Percentiles rank a stretch among this genome's conserved stretches.
These are phyloP conservation scores for Callaeas wilsoni DNA, from an alignment of 2,113 vertebrate species.

Conservation along the genomic window DNA sequence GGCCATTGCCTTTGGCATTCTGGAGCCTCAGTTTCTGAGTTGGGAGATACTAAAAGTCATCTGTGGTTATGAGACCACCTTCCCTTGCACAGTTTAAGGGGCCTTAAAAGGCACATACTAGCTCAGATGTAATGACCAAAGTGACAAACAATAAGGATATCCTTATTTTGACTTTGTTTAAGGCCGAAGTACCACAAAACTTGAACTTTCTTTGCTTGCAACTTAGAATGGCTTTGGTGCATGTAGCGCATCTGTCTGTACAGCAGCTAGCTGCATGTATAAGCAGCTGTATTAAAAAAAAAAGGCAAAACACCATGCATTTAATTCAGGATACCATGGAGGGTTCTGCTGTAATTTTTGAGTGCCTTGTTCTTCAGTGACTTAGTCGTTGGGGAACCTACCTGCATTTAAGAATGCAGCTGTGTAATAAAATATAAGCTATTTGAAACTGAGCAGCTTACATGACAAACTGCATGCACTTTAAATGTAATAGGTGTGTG, in stretches of 20 bases:
- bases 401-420: not conserved
- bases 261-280: conserved; percentile 51
- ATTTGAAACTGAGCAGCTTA: conserved; percentile 35
- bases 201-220: conserved; percentile 38
- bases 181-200: not conserved
- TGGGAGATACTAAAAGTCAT: not conserved
- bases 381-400: not conserved
- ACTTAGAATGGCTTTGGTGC: conserved; percentile 55
- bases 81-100: not conserved
- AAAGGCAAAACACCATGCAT: not conserved
- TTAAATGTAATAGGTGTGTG: not conserved
- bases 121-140: not conserved
- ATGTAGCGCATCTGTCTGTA: conserved; percentile 24
- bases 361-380: not conserved
- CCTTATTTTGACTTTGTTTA: not conserved
- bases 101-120: not conserved
- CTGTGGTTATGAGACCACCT: not conserved
- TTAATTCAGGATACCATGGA: not conserved
- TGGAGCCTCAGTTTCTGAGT: not conserved
- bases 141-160: not conserved
- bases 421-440: not conserved
- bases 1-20: not conserved
- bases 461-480: conserved; percentile 32
- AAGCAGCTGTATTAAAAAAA: not conserved
- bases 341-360: not conserved